These are phyloP conservation scores for Orientallactaga sibirica DNA, from an alignment of 2,797 vertebrate genomes.

Conservation along the genomic window DNA sequence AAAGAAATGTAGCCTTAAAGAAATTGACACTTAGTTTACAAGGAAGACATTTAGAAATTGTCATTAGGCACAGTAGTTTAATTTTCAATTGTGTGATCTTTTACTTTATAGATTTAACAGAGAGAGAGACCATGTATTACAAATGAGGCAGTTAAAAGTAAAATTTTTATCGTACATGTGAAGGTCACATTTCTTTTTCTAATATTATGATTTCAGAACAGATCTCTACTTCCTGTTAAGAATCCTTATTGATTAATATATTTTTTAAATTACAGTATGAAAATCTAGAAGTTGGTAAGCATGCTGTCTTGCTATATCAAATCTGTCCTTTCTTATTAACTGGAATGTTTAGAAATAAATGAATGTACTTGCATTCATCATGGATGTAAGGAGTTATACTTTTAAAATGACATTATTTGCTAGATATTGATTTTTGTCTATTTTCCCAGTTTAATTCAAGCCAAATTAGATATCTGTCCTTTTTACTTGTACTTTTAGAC, in stretches of 20 bases:
- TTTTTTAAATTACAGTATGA: background rate
- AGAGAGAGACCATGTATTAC: slow-evolving; percentile 9
- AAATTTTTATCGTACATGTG: slow-evolving; percentile 43
- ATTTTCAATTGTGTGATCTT: slow-evolving; percentile 61
- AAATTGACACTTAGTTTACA: slow-evolving; percentile 50
- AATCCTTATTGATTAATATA: slow-evolving; percentile 49
- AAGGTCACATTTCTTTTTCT: slow-evolving; percentile 44
- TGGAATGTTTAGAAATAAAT: slow-evolving; percentile 59
- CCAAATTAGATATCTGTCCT: slow-evolving; percentile 64
- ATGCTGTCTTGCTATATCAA: slow-evolving; percentile 3
- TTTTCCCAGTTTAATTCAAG: slow-evolving; percentile 61
- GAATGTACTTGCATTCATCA: slow-evolving; percentile 48
- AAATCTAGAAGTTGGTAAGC: slow-evolving; percentile 55
- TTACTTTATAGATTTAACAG: slow-evolving; percentile 4
- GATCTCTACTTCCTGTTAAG: slow-evolving; percentile 58
- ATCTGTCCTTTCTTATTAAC: slow-evolving; percentile 48
- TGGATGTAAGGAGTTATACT: slow-evolving; percentile 17
- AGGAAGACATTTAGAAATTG: slow-evolving; percentile 74
- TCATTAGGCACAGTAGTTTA: slow-evolving; percentile 49
- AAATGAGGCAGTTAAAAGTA: slow-evolving; percentile 42
- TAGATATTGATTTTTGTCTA: slow-evolving; percentile 33
- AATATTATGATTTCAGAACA: slow-evolving; percentile 52
- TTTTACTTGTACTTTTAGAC: slow-evolving; percentile 48
- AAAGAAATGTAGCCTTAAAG: background rate
- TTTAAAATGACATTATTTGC: slow-evolving; percentile 24